phyloP scores from a whole-genome alignment of 2,888 invertebrate species.

The Parnassius orleans region DNA sequence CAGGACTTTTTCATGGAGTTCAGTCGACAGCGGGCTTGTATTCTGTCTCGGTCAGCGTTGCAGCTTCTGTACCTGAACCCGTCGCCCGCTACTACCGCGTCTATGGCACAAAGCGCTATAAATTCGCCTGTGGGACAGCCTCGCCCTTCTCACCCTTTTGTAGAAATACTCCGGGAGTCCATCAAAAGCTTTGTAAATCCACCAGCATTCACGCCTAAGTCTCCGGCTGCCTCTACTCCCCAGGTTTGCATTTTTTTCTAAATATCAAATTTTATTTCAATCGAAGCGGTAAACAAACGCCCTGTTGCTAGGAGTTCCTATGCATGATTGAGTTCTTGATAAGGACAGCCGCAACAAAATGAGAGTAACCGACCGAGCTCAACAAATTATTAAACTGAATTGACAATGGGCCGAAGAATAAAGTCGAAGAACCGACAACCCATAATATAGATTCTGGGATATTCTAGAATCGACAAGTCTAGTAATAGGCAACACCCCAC shows the following conservation, averaged over 20 bases:
- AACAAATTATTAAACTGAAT: no score
- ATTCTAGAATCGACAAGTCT: no score
- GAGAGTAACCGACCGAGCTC: no score
- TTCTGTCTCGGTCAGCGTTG: slow-evolving; percentile 93
- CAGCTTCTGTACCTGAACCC: slow-evolving; percentile 88
- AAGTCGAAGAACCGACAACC: no score
- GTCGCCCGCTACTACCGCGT: slow-evolving; percentile 62
- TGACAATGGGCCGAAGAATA: no score
- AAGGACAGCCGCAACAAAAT: no score
- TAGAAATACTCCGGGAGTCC: slow-evolving; percentile 92
- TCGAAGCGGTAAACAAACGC: no score
- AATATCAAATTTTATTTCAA: background rate
- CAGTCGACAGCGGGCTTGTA: slow-evolving; percentile 93
- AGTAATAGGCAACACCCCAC: no score
- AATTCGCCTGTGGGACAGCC: slow-evolving; percentile 48
- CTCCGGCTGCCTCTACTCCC: slow-evolving; percentile 83
- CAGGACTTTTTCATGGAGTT: slow-evolving; percentile 97
- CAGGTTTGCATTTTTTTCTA: slow-evolving; percentile 66
- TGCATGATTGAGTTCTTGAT: no score
- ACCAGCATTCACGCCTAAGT: slow-evolving; percentile 90
- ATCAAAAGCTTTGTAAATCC: slow-evolving; percentile 94
- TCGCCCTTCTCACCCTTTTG: slow-evolving; percentile 75
- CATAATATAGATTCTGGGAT: no score
- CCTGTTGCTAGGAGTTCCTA: no score
- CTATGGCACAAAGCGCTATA: slow-evolving; percentile 52